A percentile compares a stretch with the other conserved stretches of the same genome.
Evolutionary conservation across 64 coral and sea anemone genomes (phyloP).

Genomic region (Actinia tenebrosa): DNA sequence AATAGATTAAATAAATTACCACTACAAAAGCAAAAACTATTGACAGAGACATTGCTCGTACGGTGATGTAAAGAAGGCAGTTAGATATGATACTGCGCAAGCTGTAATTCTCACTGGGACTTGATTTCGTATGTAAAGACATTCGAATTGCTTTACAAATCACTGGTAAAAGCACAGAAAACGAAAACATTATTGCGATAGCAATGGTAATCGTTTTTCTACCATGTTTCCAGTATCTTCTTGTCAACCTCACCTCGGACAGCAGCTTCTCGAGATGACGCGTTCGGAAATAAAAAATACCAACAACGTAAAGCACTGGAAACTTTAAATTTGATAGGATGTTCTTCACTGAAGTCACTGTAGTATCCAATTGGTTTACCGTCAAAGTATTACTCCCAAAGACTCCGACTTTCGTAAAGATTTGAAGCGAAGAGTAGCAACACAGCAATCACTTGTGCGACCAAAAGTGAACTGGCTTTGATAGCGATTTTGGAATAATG

Average conservation of each 20-base stretch:
- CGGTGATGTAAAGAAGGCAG: not conserved
- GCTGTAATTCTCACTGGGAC: slow-evolving; percentile 1
- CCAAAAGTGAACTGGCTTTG: not conserved
- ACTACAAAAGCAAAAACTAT: slow-evolving; percentile 57
- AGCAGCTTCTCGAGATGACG: slow-evolving; percentile 65
- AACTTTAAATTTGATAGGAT: slow-evolving; percentile 33
- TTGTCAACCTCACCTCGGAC: slow-evolving; percentile 37
- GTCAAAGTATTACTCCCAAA: slow-evolving; percentile 46
- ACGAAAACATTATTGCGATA: not conserved
- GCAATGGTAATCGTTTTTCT: slow-evolving; percentile 10
- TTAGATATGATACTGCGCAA: not conserved
- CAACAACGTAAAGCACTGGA: slow-evolving; percentile 46
- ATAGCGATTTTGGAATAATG: not conserved
- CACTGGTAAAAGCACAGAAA: slow-evolving; percentile 28
- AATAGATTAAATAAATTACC: slow-evolving; percentile 50
- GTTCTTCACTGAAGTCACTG: slow-evolving; percentile 55
- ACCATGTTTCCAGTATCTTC: slow-evolving; percentile 51
- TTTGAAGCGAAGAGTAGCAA: not conserved
- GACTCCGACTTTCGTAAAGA: slow-evolving; percentile 33
- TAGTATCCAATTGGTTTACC: slow-evolving; percentile 19
- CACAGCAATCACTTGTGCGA: not conserved
- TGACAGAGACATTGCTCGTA: slow-evolving; percentile 34
- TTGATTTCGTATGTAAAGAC: not conserved
- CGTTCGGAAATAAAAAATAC: slow-evolving; percentile 45
- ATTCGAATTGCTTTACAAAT: slow-evolving; percentile 28